Percentiles rank a stretch among this genome's conserved stretches.
Conservation (phyloP, 2,113 vertebrate species). For the Notiomystis cincta region DNA sequence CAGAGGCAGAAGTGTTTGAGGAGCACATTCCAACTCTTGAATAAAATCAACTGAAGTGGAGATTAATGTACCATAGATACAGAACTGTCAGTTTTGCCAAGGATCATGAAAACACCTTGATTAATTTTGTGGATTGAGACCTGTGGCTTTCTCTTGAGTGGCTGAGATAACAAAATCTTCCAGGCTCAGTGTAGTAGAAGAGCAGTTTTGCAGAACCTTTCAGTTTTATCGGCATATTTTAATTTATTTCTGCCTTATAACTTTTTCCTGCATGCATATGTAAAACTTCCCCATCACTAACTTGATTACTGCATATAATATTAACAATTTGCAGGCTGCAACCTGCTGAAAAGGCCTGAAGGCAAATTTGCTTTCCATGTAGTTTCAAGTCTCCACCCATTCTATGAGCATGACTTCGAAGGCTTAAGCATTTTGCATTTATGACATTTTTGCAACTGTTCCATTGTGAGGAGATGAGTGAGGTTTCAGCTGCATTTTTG, state of each 20-base stretch:
- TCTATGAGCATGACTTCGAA: neutral
- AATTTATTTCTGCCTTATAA: neutral
- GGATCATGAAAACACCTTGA: neutral
- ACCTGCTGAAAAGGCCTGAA: neutral
- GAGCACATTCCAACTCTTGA: slow-evolving; percentile 80
- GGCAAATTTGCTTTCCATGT: neutral
- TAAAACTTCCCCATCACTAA: neutral
- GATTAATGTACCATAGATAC: neutral
- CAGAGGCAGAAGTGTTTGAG: slow-evolving; percentile 79
- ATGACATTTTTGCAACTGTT: neutral
- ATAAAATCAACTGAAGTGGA: neutral
- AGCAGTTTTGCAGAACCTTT: neutral
- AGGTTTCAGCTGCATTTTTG: neutral
- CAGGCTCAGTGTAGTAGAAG: neutral
- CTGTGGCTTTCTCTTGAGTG: neutral
- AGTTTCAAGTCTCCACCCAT: slow-evolving; percentile 4
- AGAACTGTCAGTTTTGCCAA: neutral
- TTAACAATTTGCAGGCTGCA: neutral
- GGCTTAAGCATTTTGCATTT: neutral
- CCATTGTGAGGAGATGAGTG: neutral
- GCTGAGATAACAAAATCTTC: neutral
- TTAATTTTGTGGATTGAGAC: neutral
- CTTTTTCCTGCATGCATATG: neutral
- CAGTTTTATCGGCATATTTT: neutral
- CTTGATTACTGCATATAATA: neutral